These are phyloP conservation scores for Yponomeuta malinellus DNA, from an alignment of 2,888 invertebrate species.

Conservation along the genomic window DNA sequence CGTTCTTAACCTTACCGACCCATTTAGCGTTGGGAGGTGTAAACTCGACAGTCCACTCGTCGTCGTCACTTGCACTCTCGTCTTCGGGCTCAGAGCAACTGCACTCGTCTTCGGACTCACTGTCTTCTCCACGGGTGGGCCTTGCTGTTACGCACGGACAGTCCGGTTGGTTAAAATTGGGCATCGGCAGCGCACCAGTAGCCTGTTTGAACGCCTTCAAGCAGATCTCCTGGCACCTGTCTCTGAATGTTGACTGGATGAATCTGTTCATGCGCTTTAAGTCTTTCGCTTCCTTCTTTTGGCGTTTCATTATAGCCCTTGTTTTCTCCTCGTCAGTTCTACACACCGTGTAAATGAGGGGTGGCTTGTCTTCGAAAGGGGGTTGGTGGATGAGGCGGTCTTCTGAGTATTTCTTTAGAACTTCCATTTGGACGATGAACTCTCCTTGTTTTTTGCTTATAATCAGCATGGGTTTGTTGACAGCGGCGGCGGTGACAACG, in stretches of 20 bases:
- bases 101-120: background rate
- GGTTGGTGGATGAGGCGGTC: slow-evolving; percentile 57
- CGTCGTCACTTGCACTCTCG: slow-evolving; percentile 52
- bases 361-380: slow-evolving; percentile 64
- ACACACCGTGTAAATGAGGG: slow-evolving; percentile 57
- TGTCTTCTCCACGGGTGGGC: background rate
- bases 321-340: slow-evolving; percentile 56
- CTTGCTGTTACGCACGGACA: slow-evolving; percentile 49
- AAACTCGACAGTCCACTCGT: slow-evolving; percentile 66
- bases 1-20: slow-evolving; percentile 57
- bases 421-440: slow-evolving; percentile 64
- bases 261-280: slow-evolving; percentile 56
- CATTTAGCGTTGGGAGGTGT: slow-evolving; percentile 58
- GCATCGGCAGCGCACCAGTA: slow-evolving; percentile 55
- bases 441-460: slow-evolving; percentile 57
- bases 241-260: slow-evolving; percentile 60
- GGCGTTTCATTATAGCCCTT: slow-evolving; percentile 52
- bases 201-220: slow-evolving; percentile 68
- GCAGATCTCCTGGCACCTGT: slow-evolving; percentile 67
- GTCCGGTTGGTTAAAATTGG: slow-evolving; percentile 54
- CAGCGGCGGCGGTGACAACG: background rate
- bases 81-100: slow-evolving; percentile 66
- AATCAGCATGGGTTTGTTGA: slow-evolving; percentile 23
- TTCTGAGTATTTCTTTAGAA: slow-evolving; percentile 63
- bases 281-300: slow-evolving; percentile 57